Conservation (phyloP, 2,888 invertebrate genomes). For the Parnassius apollo region DNA sequence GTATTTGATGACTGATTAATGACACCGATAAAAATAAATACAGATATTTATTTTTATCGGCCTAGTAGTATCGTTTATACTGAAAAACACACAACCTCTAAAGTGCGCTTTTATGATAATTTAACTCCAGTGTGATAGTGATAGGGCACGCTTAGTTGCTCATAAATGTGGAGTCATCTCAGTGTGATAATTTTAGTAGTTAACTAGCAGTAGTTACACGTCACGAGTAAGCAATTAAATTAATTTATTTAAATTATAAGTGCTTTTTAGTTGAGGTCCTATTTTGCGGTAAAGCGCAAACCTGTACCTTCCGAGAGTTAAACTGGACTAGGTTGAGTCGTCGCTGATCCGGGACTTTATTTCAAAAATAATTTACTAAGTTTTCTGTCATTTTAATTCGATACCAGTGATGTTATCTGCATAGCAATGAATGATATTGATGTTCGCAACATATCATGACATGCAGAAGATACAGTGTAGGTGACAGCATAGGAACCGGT, state of each 20-base stretch:
- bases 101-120: conserved; percentile 57
- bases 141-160: conserved; percentile 69
- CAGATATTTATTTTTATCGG: conserved; percentile 5
- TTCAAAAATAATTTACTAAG: too few species aligned
- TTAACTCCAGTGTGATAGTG: conserved; percentile 56
- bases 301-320: too few species aligned
- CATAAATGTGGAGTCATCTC: conserved; percentile 47
- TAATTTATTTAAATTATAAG: background rate
- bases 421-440: too few species aligned
- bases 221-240: conserved; percentile 22
- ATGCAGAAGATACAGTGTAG: too few species aligned
- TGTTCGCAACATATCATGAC: too few species aligned
- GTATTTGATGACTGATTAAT: background rate
- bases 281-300: too few species aligned
- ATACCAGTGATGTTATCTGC: too few species aligned
- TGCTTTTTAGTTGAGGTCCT: too few species aligned
- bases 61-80: conserved; percentile 9
- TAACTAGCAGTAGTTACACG: conserved; percentile 6
- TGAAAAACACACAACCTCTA: conserved; percentile 5
- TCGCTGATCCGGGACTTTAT: too few species aligned
- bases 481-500: too few species aligned
- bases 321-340: too few species aligned
- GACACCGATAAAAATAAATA: background rate
- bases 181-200: conserved; percentile 17
- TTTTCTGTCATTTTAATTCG: too few species aligned